phyloP scores from a whole-genome alignment of 1,140 invertebrate genomes.

The Drosophila punjabiensis region DNA sequence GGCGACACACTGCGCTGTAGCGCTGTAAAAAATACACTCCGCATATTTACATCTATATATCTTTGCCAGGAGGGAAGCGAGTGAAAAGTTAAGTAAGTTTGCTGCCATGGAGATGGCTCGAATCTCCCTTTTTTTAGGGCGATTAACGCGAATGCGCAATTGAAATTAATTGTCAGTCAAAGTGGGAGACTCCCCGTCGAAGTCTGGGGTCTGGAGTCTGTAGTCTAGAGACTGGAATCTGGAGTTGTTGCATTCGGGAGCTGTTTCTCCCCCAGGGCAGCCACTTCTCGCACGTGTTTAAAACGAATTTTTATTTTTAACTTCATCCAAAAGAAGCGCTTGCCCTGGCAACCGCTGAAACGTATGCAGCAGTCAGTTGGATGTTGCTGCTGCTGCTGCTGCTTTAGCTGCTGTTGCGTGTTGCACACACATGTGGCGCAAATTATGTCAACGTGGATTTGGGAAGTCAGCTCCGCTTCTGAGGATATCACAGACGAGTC shows the following conservation, averaged over 20 bases:
- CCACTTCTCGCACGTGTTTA: constrained; percentile 66
- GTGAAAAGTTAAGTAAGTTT: constrained; percentile 57
- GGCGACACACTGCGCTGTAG: constrained; percentile 63
- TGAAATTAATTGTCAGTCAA: constrained; percentile 84
- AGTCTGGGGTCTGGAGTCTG: constrained; percentile 5
- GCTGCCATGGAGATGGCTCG: constrained; percentile 26
- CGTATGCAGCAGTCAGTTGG: constrained; percentile 46
- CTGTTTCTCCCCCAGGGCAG: constrained; percentile 21
- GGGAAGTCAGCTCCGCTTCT: constrained; percentile 35
- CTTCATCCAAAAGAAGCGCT: constrained; percentile 33
- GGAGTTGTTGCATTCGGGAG: constrained; percentile 16
- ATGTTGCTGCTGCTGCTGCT: constrained; percentile 6
- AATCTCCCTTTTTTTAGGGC: constrained; percentile 54
- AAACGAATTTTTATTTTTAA: constrained; percentile 76
- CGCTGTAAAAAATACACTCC: constrained; percentile 39
- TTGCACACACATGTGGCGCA: constrained; percentile 70
- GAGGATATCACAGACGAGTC: constrained; percentile 29
- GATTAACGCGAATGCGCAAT: constrained; percentile 82
- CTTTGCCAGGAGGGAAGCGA: constrained; percentile 28
- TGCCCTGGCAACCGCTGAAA: constrained; percentile 41
- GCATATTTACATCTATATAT: constrained; percentile 29
- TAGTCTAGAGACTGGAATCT: constrained; percentile 4
- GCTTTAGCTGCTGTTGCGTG: constrained; percentile 24
- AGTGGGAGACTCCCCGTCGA: constrained; percentile 42
- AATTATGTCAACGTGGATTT: constrained; percentile 79